Conservation (phyloP, 2,113 vertebrate species). For the Laticauda laticaudata region DNA sequence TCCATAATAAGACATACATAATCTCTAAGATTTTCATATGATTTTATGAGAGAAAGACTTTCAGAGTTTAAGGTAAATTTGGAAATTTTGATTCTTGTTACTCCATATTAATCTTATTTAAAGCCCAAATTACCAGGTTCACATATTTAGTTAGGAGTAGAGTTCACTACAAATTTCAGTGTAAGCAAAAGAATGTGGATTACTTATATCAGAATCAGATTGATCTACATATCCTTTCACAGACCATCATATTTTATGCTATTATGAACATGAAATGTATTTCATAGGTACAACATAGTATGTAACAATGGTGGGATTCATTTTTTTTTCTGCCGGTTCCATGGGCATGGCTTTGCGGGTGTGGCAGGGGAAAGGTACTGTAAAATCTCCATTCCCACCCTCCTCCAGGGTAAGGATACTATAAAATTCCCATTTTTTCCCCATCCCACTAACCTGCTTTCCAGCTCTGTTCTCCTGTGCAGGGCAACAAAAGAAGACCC, state of each 20-base stretch:
- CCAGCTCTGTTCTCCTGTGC: too few species aligned
- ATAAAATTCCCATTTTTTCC: too few species aligned
- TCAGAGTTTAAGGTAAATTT: background rate
- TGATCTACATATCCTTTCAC: background rate
- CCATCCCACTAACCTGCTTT: too few species aligned
- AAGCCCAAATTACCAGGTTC: background rate
- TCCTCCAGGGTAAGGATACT: too few species aligned
- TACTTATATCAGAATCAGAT: background rate
- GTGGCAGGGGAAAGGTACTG: too few species aligned
- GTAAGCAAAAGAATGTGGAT: background rate
- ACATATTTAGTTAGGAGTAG: background rate
- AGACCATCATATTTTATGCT: background rate
- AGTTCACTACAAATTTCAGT: background rate
- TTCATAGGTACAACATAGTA: background rate
- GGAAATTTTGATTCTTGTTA: background rate
- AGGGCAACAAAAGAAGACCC: too few species aligned
- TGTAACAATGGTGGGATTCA: too few species aligned
- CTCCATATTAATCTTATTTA: background rate
- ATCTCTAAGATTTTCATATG: background rate
- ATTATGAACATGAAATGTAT: background rate
- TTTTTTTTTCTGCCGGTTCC: too few species aligned
- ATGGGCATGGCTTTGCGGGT: too few species aligned
- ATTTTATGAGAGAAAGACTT: background rate
- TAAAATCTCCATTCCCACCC: too few species aligned
- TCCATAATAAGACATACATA: background rate